These are phyloP conservation scores for Aphodius granarius DNA, from an alignment of 2,888 invertebrate species.

Conservation along the genomic window DNA sequence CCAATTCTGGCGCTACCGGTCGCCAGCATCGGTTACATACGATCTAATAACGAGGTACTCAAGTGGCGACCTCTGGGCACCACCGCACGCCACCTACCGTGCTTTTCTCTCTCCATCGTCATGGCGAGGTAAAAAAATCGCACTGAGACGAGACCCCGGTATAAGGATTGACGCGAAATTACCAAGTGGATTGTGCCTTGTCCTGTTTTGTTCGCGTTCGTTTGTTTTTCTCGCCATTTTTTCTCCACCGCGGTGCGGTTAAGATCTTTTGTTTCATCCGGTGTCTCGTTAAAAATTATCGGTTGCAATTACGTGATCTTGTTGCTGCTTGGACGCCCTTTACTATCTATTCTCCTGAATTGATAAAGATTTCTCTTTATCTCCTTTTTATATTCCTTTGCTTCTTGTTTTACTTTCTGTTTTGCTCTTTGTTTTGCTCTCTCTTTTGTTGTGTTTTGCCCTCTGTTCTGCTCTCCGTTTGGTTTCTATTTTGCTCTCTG, in stretches of 20 bases:
- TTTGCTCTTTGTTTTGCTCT: too few relatives aligned
- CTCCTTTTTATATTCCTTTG: too few relatives aligned
- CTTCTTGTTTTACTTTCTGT: too few relatives aligned
- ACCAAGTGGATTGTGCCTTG: not conserved
- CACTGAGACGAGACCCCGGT: not conserved
- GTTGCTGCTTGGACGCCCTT: not conserved
- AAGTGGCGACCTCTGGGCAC: not conserved
- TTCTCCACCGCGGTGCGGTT: not conserved
- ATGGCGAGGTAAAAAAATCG: not conserved
- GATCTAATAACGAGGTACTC: not conserved
- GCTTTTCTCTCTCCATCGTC: not conserved
- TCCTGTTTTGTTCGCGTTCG: not conserved
- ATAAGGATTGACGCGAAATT: not conserved
- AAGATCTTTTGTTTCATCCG: not conserved
- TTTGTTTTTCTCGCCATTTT: not conserved
- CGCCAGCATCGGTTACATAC: not conserved
- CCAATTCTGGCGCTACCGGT: not conserved
- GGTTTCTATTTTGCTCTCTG: too few relatives aligned
- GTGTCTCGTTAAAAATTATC: not conserved
- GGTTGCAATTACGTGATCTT: not conserved
- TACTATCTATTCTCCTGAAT: too few relatives aligned
- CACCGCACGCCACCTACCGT: not conserved
- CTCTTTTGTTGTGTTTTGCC: too few relatives aligned
- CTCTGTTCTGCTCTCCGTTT: too few relatives aligned
- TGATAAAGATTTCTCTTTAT: too few relatives aligned